Conservation (phyloP, 2,797 vertebrate species). For the Picus viridis region DNA sequence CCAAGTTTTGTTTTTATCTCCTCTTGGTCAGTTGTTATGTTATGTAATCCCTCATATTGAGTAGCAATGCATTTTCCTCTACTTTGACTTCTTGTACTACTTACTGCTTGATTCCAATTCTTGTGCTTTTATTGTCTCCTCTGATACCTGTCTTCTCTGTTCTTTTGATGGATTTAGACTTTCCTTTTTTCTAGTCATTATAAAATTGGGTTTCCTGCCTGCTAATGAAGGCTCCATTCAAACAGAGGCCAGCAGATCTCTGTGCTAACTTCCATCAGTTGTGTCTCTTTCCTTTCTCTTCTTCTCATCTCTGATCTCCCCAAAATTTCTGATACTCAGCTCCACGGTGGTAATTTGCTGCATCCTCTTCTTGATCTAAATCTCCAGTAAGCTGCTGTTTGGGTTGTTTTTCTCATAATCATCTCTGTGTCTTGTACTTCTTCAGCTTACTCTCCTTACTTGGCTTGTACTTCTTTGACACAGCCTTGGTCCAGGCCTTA, state of each 20-base stretch:
- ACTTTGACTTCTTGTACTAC: not conserved
- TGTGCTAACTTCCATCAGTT: not conserved
- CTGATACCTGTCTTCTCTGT: not conserved
- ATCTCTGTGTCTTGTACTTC: not conserved
- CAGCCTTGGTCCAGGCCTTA: not conserved
- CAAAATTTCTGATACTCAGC: not conserved
- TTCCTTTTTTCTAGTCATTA: not conserved
- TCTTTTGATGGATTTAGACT: not conserved
- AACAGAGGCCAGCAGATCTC: not conserved
- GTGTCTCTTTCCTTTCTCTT: not conserved
- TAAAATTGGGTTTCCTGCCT: not conserved
- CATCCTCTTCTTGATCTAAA: not conserved
- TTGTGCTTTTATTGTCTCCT: not conserved
- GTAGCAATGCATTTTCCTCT: not conserved
- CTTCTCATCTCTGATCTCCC: not conserved
- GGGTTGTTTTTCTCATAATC: not conserved
- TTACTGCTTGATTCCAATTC: not conserved
- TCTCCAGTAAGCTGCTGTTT: not conserved
- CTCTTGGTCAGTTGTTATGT: not conserved
- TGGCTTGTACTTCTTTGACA: not conserved
- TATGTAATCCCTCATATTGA: not conserved
- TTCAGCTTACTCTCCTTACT: not conserved
- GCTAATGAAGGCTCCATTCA: not conserved
- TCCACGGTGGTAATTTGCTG: not conserved
- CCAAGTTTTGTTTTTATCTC: not conserved